phyloP scores from a whole-genome alignment of 1,140 invertebrate genomes.

The Streblospio benedicti region DNA sequence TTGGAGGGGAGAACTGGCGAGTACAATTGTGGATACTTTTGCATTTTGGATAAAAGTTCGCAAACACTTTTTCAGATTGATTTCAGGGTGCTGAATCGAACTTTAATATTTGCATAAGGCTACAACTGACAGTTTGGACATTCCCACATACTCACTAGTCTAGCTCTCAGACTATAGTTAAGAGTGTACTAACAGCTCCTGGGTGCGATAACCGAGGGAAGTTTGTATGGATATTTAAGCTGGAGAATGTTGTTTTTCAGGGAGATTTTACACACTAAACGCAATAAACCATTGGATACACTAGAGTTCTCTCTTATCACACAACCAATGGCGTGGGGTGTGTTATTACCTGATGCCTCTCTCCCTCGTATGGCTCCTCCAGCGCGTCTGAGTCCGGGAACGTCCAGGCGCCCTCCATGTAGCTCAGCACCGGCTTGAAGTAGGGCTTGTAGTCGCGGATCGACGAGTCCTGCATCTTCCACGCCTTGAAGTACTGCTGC shows the following conservation, averaged over 20 bases:
- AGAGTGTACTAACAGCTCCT: background rate
- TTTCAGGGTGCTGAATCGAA: too few species aligned
- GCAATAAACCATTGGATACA: too few species aligned
- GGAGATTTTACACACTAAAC: background rate
- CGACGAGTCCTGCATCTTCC: constrained; percentile 22
- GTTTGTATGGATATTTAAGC: background rate
- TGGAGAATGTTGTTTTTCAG: background rate
- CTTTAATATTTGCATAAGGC: too few species aligned
- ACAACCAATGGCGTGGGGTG: constrained; percentile 24
- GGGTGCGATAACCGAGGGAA: background rate
- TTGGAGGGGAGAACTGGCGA: too few species aligned
- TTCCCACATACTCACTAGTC: too few species aligned
- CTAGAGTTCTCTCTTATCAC: constrained; percentile 18
- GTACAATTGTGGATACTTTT: too few species aligned
- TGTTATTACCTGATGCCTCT: constrained; percentile 29
- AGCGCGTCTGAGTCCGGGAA: constrained; percentile 16
- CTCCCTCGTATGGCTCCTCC: constrained; percentile 29
- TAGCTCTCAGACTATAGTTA: too few species aligned
- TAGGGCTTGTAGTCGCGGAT: constrained; percentile 29
- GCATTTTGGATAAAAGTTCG: too few species aligned
- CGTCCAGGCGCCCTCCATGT: constrained; percentile 37
- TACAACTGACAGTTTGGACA: too few species aligned
- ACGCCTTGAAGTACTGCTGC: constrained; percentile 35
- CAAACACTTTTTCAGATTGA: too few species aligned
- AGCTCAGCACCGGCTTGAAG: constrained; percentile 36